Conservation (phyloP, 92 coral and sea anemone genomes). For the Epizoanthus ramosus region DNA sequence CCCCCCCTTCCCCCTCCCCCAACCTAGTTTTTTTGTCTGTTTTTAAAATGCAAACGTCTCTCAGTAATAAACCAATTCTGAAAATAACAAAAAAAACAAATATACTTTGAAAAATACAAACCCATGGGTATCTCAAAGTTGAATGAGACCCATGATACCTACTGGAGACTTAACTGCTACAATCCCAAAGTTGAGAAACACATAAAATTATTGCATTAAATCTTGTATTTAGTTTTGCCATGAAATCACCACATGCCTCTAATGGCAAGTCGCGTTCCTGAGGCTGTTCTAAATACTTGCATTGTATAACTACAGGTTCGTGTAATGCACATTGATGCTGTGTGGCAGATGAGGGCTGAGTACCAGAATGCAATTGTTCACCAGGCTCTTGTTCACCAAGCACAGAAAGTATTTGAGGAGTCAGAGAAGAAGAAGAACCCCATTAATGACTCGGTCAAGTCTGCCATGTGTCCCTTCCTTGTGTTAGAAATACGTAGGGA, state of each 20-base stretch:
- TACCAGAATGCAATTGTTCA: constrained; percentile 97
- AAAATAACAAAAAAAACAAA: too few species aligned
- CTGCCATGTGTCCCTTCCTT: constrained; percentile 97
- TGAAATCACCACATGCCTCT: neutral
- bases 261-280: neutral
- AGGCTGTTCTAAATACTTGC: neutral
- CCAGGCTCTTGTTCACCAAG: constrained; percentile 96
- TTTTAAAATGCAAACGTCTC: too few species aligned
- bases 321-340: constrained; percentile 94
- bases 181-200: too few species aligned
- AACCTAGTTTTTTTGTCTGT: too few species aligned
- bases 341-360: constrained; percentile 96
- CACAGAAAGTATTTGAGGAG: constrained; percentile 81
- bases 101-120: too few species aligned
- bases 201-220: too few species aligned
- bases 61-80: too few species aligned
- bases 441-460: constrained; percentile 82
- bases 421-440: constrained; percentile 57
- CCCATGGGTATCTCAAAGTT: too few species aligned
- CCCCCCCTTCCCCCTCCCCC: too few species aligned
- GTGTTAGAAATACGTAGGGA: constrained; percentile 92
- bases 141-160: too few species aligned
- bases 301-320: constrained; percentile 69
- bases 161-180: too few species aligned
- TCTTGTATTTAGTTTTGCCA: too few species aligned